A percentile compares a stretch with the other conserved stretches of the same genome.
phyloP scores from a whole-genome alignment of 1,140 invertebrate species.

The Papilio glaucus region DNA sequence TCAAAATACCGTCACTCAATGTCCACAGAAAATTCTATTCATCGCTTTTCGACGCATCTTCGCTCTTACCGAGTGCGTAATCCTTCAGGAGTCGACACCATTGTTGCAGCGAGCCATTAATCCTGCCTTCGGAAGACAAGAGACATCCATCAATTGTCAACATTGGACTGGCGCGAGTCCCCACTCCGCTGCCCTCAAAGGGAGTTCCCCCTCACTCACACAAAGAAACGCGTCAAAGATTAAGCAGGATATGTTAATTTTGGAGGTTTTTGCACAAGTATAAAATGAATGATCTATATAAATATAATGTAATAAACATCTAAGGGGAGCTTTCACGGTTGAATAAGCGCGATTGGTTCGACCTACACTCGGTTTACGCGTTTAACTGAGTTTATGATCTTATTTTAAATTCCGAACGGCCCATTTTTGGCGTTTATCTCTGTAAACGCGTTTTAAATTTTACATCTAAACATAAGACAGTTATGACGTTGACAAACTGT shows the following conservation, averaged over 20 bases:
- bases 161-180: conserved; percentile 70
- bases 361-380: no score
- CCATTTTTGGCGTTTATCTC: no score
- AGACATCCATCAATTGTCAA: conserved; percentile 83
- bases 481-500: no score
- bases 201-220: conserved; percentile 58
- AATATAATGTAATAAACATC: no score
- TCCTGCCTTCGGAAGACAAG: conserved; percentile 81
- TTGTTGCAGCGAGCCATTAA: conserved; percentile 75
- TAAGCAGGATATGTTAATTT: conserved; percentile 36
- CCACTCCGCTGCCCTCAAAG: conserved; percentile 46
- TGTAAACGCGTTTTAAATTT: no score
- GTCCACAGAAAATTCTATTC: conserved; percentile 51
- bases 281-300: no score
- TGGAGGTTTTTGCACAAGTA: conserved; percentile 3
- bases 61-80: conserved; percentile 62
- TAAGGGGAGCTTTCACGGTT: no score
- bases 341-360: no score
- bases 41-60: conserved; percentile 49
- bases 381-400: no score
- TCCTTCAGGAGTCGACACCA: conserved; percentile 72
- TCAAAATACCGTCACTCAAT: conserved; percentile 47
- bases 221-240: conserved; percentile 60
- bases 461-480: no score
- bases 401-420: no score